A percentile compares a stretch with the other conserved stretches of the same genome.
These are phyloP conservation scores for Pedionomus torquatus DNA, from an alignment of 2,113 vertebrate genomes.

Conservation along the genomic window DNA sequence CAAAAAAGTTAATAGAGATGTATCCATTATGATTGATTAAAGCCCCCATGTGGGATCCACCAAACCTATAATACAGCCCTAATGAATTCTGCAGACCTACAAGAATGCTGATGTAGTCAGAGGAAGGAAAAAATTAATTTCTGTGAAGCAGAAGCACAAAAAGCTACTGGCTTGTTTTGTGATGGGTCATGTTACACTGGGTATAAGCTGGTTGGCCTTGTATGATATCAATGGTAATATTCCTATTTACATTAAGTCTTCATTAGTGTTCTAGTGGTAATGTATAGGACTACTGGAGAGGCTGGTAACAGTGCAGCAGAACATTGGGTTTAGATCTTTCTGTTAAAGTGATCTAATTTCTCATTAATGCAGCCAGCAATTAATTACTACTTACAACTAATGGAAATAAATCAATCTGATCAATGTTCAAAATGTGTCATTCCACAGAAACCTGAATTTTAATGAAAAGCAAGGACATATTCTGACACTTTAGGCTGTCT, in stretches of 20 bases:
- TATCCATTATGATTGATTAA: neutral
- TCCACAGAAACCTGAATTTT: neutral
- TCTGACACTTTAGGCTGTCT: neutral
- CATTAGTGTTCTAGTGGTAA: neutral
- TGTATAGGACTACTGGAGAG: neutral
- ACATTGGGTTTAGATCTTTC: neutral
- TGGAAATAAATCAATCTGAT: constrained; percentile 10
- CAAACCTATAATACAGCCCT: neutral
- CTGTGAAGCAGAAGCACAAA: neutral
- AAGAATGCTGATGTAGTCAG: neutral
- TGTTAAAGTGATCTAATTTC: neutral
- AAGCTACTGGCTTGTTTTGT: neutral
- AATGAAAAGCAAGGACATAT: neutral
- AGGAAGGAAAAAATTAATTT: neutral
- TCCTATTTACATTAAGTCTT: neutral
- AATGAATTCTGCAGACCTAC: neutral
- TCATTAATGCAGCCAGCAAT: neutral
- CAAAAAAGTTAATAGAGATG: neutral
- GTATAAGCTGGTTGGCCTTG: neutral
- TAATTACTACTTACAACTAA: neutral
- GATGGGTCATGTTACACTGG: neutral
- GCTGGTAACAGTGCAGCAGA: neutral
- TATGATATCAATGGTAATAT: neutral
- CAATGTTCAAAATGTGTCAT: neutral
- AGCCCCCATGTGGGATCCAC: neutral